Percentiles rank a stretch among this genome's conserved stretches.
Evolutionary conservation across 2,888 invertebrate genomes (phyloP).

Genomic region (Melitaea athalia): DNA sequence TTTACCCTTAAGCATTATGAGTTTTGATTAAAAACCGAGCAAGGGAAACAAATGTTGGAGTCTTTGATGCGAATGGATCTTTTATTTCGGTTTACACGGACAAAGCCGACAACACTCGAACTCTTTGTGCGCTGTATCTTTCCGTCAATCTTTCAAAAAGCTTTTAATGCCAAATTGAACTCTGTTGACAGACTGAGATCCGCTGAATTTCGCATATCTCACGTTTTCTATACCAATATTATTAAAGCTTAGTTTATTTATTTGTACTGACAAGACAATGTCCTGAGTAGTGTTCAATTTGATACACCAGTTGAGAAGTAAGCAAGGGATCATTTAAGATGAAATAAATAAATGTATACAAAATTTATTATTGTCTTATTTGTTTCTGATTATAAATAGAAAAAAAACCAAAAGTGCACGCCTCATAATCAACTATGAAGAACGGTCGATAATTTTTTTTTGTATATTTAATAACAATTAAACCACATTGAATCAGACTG

Average conservation of each 20-base stretch:
- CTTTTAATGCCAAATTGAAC: constrained; percentile 27
- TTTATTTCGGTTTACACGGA: constrained; percentile 39
- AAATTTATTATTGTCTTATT: no score
- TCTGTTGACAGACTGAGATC: constrained; percentile 20
- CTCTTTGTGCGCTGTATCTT: constrained; percentile 34
- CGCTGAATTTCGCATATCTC: neutral
- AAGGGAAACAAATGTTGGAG: constrained; percentile 33
- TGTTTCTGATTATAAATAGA: no score
- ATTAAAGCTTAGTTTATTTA: neutral
- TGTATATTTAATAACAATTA: no score
- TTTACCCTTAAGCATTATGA: constrained; percentile 15
- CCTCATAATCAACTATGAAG: no score
- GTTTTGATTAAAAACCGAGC: constrained; percentile 37
- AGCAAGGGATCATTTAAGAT: no score
- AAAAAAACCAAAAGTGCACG: no score
- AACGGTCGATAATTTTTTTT: no score
- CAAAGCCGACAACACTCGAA: constrained; percentile 31
- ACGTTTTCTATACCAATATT: neutral
- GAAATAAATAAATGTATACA: no score
- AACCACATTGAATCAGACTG: no score
- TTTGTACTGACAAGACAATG: no score
- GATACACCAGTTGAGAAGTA: no score
- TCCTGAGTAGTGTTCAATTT: no score
- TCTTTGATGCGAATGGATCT: constrained; percentile 41
- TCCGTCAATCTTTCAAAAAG: constrained; percentile 26